A percentile compares a stretch with the other conserved stretches of the same genome.
phyloP scores from a whole-genome alignment of 2,113 vertebrate species.

The Holacanthus passer region DNA sequence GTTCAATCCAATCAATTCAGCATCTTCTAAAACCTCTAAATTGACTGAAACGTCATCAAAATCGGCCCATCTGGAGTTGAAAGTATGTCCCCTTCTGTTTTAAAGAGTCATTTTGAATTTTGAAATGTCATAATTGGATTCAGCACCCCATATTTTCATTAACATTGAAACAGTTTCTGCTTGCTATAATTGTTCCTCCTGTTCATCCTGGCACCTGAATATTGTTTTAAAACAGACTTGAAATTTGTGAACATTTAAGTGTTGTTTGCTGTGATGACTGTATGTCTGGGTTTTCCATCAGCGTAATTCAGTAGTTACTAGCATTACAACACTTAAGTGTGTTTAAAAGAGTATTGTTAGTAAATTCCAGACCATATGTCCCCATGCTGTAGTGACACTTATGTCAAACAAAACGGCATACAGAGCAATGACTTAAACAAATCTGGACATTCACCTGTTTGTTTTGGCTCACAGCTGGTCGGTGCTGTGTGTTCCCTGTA shows the following conservation, averaged over 20 bases:
- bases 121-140: no score
- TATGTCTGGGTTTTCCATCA: not conserved
- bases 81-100: no score
- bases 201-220: not conserved
- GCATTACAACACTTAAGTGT: not conserved
- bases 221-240: not conserved
- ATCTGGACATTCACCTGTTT: constrained; percentile 53
- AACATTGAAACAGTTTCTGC: not conserved
- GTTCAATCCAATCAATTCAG: no score
- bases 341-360: not conserved
- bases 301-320: not conserved
- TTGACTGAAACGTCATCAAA: no score
- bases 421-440: constrained; percentile 1
- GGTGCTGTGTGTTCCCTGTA: constrained; percentile 18
- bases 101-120: no score
- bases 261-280: not conserved
- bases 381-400: constrained; percentile 23
- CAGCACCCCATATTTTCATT: no score
- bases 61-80: no score
- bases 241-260: not conserved
- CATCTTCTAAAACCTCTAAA: no score
- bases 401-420: constrained; percentile 11
- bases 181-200: not conserved
- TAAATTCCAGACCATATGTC: not conserved
- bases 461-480: constrained; percentile 56